Percentiles rank a stretch among this genome's conserved stretches.
Conservation (phyloP, 2,113 vertebrate genomes). For the Tringa solitaria region DNA sequence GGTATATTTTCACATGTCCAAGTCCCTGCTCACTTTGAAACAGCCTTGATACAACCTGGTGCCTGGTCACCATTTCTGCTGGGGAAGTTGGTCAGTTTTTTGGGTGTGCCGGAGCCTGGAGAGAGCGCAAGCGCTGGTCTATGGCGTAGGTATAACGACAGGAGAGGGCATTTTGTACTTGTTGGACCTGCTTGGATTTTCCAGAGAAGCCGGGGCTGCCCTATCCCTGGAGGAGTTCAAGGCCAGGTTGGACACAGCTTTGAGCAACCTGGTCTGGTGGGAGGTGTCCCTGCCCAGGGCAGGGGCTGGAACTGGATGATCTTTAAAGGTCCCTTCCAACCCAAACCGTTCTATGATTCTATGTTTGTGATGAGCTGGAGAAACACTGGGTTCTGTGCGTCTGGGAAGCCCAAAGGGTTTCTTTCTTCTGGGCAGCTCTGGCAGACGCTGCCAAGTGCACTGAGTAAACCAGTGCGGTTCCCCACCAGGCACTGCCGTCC, state of each 20-base stretch:
- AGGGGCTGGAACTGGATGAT: background rate
- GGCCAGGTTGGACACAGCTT: background rate
- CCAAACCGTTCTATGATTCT: background rate
- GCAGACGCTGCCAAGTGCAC: background rate
- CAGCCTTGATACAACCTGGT: rapidly evolving
- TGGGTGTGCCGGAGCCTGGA: background rate
- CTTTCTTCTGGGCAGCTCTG: background rate
- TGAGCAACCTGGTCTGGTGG: background rate
- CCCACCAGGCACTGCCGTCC: background rate
- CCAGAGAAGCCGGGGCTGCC: background rate
- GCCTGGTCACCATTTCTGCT: background rate
- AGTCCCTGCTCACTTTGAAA: background rate
- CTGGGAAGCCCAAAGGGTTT: background rate
- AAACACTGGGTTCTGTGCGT: background rate
- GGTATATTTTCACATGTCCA: background rate
- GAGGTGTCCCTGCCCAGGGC: background rate
- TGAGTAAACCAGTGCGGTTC: background rate
- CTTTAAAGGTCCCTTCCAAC: background rate
- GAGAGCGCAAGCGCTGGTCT: background rate
- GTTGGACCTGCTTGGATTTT: background rate
- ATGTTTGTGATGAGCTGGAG: background rate
- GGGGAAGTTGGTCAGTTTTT: rapidly evolving
- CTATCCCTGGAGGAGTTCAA: background rate
- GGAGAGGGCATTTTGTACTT: background rate
- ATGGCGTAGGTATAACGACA: rapidly evolving